These are phyloP conservation scores for Mustela nigripes DNA, from an alignment of 2,113 vertebrate species.

Conservation along the genomic window DNA sequence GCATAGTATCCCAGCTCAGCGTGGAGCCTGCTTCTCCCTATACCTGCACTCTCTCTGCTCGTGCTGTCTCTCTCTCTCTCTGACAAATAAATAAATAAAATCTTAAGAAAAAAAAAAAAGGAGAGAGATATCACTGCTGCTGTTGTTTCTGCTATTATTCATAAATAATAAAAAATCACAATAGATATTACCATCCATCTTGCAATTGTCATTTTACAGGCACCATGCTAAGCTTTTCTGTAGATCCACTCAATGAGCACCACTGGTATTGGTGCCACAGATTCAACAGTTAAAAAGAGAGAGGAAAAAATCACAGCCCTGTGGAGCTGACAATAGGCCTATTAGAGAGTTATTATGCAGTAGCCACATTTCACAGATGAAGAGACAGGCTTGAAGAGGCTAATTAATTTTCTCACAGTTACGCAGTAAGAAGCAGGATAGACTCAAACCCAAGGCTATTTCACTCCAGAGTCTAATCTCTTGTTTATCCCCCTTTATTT, in stretches of 20 bases:
- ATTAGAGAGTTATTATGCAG: not conserved
- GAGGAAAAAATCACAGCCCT: not conserved
- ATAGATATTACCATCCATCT: not conserved
- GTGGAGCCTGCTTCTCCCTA: not conserved
- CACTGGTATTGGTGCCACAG: rapidly evolving
- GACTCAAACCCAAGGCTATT: not conserved
- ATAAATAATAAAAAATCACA: not conserved
- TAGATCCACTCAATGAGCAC: not conserved
- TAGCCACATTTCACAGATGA: slow-evolving; percentile 19
- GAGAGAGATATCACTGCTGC: not conserved
- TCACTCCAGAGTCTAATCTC: not conserved
- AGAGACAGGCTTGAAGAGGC: not conserved
- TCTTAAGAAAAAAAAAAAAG: not conserved
- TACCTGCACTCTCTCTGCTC: not conserved
- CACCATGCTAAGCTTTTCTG: not conserved
- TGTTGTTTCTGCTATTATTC: not conserved
- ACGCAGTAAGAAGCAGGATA: not conserved
- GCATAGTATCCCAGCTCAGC: not conserved
- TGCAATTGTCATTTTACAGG: not conserved
- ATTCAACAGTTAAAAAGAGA: not conserved
- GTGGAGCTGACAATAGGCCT: not conserved
- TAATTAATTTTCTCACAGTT: slow-evolving; percentile 47
- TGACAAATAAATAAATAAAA: not conserved
- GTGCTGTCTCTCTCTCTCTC: not conserved
- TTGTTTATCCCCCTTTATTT: not conserved